Conservation (phyloP, 2,888 invertebrate genomes). For the Diadegma fenestrale region DNA sequence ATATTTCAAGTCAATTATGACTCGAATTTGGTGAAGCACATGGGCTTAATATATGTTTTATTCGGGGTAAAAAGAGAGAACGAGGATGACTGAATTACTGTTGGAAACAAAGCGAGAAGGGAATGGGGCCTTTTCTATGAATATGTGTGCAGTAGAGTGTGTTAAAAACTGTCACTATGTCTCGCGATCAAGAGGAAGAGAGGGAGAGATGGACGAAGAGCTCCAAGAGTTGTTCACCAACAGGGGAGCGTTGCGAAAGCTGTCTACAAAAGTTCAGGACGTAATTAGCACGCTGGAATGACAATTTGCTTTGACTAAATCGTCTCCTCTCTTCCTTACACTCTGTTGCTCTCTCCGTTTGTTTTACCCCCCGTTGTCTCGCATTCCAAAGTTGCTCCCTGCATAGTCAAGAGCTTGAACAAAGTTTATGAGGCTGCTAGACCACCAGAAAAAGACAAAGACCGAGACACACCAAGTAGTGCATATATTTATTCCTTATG, state of each 20-base stretch:
- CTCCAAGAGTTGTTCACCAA: constrained; percentile 43
- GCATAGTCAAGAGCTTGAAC: constrained; percentile 45
- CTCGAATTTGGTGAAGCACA: constrained; percentile 17
- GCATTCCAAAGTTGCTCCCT: constrained; percentile 46
- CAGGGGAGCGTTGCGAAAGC: constrained; percentile 41
- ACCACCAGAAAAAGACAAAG: constrained; percentile 16
- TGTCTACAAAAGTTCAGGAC: constrained; percentile 67
- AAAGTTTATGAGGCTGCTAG: constrained; percentile 55
- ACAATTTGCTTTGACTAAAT: constrained; percentile 73
- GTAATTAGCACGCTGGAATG: constrained; percentile 70
- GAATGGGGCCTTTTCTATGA: background rate
- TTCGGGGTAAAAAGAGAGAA: background rate
- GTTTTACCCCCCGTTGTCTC: constrained; percentile 9
- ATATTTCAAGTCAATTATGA: constrained; percentile 59
- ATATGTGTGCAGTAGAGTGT: background rate
- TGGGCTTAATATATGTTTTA: constrained; percentile 1
- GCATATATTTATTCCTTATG: background rate
- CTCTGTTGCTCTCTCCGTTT: background rate
- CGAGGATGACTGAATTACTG: constrained; percentile 27
- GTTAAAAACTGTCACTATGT: constrained; percentile 13
- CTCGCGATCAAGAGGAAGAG: background rate
- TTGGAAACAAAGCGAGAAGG: constrained; percentile 31
- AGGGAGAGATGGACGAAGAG: constrained; percentile 9
- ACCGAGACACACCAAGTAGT: constrained; percentile 41
- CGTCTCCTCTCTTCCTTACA: constrained; percentile 39